Base-by-base conservation (phyloP, 1,140 invertebrate species). In the Drusus annulatus region DNA sequence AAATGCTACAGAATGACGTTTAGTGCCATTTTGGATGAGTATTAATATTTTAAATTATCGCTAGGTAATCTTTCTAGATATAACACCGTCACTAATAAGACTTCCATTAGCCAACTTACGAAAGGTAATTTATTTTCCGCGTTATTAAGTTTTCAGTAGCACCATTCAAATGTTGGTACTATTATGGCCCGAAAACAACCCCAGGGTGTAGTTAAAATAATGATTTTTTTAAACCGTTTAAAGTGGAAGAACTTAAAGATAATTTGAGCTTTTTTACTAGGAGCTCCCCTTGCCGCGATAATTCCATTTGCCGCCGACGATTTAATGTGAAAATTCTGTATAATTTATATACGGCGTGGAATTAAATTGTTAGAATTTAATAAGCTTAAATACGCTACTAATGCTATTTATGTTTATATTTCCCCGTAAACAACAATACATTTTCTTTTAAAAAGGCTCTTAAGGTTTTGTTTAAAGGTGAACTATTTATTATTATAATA, bases 211-310 rank as follows among this genome's bases (percentile, higher is more conserved):
- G 21, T 28, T 65, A 65, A 15, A 65, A 15, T 65, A 65, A 65
- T 65, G 62, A 65, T 10, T 65, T 65, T 63, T 28, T 25, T 31
- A 65, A 65, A 65, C 21, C 62, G 62, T 65, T 31, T 65, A 65
- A 65, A 65, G 21, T 28, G 62, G 7, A 15, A 65, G 62, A 25
- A 65, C n/a, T 65, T 65, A 25, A 25, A 31, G 23, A 3, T 65
- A n/a, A 28, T 16, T 65, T 28, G 13, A 13, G 62, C n/a, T 63
- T 65, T 65, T 23, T 65, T 28, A 65, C 62, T 45, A 45, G 0
- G 36, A 45, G 10, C 10, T 31, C 36, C 1, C 6, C 23, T 7
- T 28, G 3, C 62, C 16, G 28, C 25, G 25, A 28, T 65, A 65
- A 21, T 65, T 65, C 28, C 62, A n/a, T 65, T 65, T 15, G 21